A percentile compares a stretch with the other conserved stretches of the same genome.
phyloP scores from a whole-genome alignment of 2,113 vertebrate species.

The Paradisaea rubra region DNA sequence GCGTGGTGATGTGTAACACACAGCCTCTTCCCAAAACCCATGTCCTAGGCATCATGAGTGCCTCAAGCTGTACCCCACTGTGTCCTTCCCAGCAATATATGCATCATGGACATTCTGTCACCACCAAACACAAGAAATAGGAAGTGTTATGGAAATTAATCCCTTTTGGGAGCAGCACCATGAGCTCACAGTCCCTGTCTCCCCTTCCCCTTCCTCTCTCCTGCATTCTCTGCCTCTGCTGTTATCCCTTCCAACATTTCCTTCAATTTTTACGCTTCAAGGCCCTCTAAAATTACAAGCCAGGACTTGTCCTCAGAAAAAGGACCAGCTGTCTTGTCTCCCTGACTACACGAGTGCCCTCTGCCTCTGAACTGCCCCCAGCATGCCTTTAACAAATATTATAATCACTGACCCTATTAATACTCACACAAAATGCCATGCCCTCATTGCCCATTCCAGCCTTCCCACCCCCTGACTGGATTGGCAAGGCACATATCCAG shows the following conservation, averaged over 20 bases:
- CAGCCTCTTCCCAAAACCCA: not conserved
- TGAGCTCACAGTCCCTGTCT: not conserved
- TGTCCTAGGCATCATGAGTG: accelerated
- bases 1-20: not conserved
- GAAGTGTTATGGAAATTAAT: not conserved
- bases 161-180: not conserved
- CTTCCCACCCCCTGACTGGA: not conserved
- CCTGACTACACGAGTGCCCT: not conserved
- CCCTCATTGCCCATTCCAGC: not conserved
- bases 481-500: not conserved
- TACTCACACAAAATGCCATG: not conserved
- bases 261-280: not conserved
- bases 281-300: conserved; percentile 1
- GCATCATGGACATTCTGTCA: not conserved
- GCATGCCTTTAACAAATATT: not conserved
- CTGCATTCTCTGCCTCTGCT: not conserved
- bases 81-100: not conserved
- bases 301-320: not conserved
- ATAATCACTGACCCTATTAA: not conserved
- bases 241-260: not conserved
- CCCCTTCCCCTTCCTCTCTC: not conserved
- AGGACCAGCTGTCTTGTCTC: not conserved
- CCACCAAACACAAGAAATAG: not conserved
- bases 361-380: not conserved
- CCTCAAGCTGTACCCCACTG: not conserved